Conservation (phyloP, 2,888 invertebrate species). For the Chirona hameri region DNA sequence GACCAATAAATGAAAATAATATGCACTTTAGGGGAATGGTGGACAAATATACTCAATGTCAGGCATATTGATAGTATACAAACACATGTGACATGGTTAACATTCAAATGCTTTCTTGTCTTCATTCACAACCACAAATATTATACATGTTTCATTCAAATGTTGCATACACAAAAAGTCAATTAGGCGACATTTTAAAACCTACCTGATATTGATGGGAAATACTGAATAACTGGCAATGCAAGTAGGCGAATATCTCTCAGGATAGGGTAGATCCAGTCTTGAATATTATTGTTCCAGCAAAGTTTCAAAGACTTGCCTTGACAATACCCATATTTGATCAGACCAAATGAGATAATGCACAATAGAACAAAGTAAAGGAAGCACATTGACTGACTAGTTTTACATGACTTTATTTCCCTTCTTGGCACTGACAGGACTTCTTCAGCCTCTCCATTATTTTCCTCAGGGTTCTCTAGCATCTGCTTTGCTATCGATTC, state of each 20-base stretch:
- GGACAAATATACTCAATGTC: too few relatives aligned
- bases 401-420: background rate
- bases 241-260: background rate
- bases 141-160: too few relatives aligned
- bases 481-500: background rate
- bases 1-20: too few relatives aligned
- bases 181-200: background rate
- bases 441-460: background rate
- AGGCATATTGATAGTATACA: too few relatives aligned
- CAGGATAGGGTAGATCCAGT: background rate
- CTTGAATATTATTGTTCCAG: slow-evolving; percentile 22
- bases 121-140: too few relatives aligned
- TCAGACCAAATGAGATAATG: background rate
- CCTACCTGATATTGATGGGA: background rate
- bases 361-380: background rate
- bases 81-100: too few relatives aligned
- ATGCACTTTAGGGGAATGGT: too few relatives aligned
- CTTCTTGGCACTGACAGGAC: background rate
- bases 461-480: background rate
- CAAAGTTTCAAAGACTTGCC: background rate
- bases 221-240: background rate
- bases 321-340: background rate
- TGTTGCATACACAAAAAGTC: too few relatives aligned
- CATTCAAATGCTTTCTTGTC: too few relatives aligned
- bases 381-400: background rate